Evolutionary conservation across 2,888 invertebrate species (phyloP), one percentile per base, ranked within the genome.

Genomic region (Machimus atricapillus): DNA sequence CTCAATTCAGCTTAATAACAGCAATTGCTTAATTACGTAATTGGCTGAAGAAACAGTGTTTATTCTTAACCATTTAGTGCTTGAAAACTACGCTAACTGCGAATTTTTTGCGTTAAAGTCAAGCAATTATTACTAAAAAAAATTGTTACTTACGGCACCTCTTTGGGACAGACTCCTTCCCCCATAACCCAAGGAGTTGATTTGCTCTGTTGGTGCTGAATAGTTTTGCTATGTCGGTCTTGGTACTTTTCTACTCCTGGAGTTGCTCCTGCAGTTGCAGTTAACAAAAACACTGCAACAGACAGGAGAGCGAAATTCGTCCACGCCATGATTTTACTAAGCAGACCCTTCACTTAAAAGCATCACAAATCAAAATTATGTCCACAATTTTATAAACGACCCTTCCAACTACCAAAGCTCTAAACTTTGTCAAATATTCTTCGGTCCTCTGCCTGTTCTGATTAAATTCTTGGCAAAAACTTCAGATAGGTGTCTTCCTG

Each of bases 231-330:
- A 14, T 82, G 82, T n/a, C 31, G 56, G 6, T 12, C 56, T 58
- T 82, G 82, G 34, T 82, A 82, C 9, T 16, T 56, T 37, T 82
- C 82, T 9, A 82, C 82, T 2, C 82, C 82, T n/a, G 82, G 82
- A 58, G 9, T 66, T 8, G 9, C 66, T 9, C 66, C 23, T 19
- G 23, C 66, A 27, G 27, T 66, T 66, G 40, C 43, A n/a, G 12
- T 19, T 8, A 66, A 3, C 16, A 58, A 27, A 19, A 66, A 27
- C 14, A 27, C 23, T 66, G 52, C 40, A 40, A 37, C 23, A 2
- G 76, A 37, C 4, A 34, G 31, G 14, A 34, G 19, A 34, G 27
- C 34, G 5, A n/a, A 14, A 34, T n/a, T 8, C 37, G 76, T 16
- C 9, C 27, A 76, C 4, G 12, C 9, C 34, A 76, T 76, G 5